phyloP scores from a whole-genome alignment of 2,797 vertebrate genomes.

The Euthynnus affinis region DNA sequence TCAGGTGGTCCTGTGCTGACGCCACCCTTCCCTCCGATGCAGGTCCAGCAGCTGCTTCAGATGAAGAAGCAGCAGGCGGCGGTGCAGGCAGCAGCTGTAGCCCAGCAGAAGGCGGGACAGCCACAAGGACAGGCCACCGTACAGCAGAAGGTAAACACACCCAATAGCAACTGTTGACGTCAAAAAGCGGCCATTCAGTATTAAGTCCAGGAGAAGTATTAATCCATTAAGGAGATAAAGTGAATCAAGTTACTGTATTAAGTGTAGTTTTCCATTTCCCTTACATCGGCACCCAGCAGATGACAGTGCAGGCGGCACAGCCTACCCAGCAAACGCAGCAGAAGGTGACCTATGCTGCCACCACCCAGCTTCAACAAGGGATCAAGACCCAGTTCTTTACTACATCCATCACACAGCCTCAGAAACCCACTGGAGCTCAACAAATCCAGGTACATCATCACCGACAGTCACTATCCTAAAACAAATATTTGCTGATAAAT shows the following conservation, averaged over 20 bases:
- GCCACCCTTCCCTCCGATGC: constrained; percentile 83
- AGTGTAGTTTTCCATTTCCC: neutral
- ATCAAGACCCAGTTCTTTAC: constrained; percentile 92
- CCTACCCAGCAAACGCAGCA: constrained; percentile 86
- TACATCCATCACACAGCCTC: constrained; percentile 87
- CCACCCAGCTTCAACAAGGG: constrained; percentile 86
- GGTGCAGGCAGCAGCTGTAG: constrained; percentile 83
- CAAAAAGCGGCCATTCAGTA: neutral
- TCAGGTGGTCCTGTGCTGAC: constrained; percentile 90
- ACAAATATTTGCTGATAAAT: constrained; percentile 8
- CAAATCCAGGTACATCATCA: constrained; percentile 88
- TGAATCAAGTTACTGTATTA: neutral
- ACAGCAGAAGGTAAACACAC: constrained; percentile 90
- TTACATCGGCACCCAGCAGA: constrained; percentile 89
- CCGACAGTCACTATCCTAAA: neutral
- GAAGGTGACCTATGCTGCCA: constrained; percentile 89
- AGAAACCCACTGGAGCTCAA: constrained; percentile 88
- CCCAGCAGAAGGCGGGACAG: constrained; percentile 91
- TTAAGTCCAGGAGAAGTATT: neutral
- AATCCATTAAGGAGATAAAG: neutral
- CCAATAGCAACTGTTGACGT: neutral
- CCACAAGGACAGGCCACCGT: constrained; percentile 87
- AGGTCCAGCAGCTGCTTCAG: constrained; percentile 91
- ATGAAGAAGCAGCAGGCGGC: constrained; percentile 83
- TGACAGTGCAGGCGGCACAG: constrained; percentile 89